Conservation (phyloP, 2,113 vertebrate genomes). For the Dicaeum eximium region DNA sequence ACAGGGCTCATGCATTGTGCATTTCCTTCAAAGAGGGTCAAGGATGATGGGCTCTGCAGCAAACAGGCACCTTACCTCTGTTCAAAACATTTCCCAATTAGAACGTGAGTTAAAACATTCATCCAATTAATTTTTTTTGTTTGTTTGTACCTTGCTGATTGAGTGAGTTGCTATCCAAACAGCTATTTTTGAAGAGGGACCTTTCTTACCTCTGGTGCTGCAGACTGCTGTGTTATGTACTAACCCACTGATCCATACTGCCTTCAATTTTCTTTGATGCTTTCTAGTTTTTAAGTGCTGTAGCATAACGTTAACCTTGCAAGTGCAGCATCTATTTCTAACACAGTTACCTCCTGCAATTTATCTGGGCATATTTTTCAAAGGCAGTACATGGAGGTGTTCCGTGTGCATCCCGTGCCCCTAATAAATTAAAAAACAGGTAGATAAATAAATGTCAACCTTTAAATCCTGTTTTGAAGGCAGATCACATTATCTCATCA, state of each 20-base stretch:
- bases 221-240: background rate
- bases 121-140: background rate
- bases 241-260: background rate
- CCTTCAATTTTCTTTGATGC: constrained; percentile 15
- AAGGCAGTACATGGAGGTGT: background rate
- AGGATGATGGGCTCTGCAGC: background rate
- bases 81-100: background rate
- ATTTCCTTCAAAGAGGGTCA: background rate
- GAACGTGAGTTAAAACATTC: background rate
- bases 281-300: background rate
- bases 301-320: constrained; percentile 2
- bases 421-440: background rate
- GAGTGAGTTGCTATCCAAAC: background rate
- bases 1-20: background rate
- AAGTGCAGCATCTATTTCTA: background rate
- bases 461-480: background rate
- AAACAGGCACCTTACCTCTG: background rate
- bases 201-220: background rate
- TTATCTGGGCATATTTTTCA: background rate
- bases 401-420: fast-evolving
- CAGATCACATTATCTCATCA: background rate
- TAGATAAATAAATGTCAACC: background rate
- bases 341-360: background rate
- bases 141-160: background rate
- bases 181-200: background rate